These are phyloP conservation scores for Stylophora pistillata DNA, from an alignment of 64 coral and sea anemone species.

Conservation along the genomic window DNA sequence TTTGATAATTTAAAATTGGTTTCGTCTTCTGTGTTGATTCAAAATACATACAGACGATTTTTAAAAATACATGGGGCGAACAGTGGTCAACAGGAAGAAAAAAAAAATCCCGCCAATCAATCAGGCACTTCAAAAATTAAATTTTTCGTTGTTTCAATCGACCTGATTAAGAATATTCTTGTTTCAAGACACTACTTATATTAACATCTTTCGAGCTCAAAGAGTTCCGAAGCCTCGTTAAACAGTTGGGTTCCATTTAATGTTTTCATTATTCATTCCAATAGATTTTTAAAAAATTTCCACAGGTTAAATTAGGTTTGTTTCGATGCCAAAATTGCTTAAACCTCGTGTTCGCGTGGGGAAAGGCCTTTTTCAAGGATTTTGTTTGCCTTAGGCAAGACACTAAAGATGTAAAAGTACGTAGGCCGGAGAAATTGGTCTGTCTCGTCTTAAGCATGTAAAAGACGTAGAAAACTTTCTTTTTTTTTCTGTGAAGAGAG, in stretches of 20 bases:
- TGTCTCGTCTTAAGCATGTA: not conserved
- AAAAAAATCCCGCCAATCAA: not conserved
- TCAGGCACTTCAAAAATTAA: not conserved
- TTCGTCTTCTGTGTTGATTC: no score
- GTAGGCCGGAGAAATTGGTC: not conserved
- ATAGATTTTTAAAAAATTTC: not conserved
- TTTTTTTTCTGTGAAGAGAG: not conserved
- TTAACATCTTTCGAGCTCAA: not conserved
- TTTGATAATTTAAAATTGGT: no score
- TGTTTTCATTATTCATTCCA: conserved; percentile 8
- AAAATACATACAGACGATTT: no score
- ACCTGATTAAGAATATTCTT: not conserved
- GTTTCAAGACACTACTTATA: not conserved
- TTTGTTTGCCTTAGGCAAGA: no score
- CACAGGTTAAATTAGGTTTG: not conserved
- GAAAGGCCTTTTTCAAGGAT: not conserved
- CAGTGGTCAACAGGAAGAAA: no score
- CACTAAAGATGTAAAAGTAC: not conserved
- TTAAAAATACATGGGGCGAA: no score
- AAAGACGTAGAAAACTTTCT: not conserved
- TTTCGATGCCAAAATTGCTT: not conserved
- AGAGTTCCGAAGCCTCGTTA: not conserved
- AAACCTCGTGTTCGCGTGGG: not conserved
- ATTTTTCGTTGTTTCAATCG: not conserved
- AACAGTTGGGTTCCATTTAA: not conserved